Conservation (phyloP, 2,797 vertebrate genomes). For the Eulemur mongoz region DNA sequence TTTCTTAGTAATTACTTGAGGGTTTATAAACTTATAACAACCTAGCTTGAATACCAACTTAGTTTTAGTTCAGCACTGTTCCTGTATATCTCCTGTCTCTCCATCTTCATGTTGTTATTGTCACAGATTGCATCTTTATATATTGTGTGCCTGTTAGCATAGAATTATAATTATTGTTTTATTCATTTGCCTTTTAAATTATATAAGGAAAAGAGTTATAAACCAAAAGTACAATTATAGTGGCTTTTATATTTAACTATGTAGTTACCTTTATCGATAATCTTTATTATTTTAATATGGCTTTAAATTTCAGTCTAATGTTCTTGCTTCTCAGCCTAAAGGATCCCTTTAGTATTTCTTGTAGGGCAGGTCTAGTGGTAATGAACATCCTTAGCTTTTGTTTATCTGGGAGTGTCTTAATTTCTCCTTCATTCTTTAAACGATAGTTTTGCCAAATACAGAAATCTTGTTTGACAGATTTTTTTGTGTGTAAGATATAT, state of each 20-base stretch:
- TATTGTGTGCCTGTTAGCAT: background rate
- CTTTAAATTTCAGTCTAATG: background rate
- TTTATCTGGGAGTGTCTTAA: conserved; percentile 8
- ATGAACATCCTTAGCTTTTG: background rate
- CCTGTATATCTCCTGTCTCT: background rate
- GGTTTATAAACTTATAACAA: conserved; percentile 17
- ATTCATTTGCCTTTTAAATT: conserved; percentile 7
- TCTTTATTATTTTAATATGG: background rate
- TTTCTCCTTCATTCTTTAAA: conserved; percentile 25
- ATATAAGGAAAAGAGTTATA: background rate
- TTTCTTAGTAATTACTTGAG: conserved; percentile 1
- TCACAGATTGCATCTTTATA: background rate
- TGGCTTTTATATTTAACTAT: background rate
- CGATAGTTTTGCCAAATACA: background rate
- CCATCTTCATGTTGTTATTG: background rate
- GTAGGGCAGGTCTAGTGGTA: background rate
- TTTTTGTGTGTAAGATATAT: background rate
- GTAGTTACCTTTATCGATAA: background rate
- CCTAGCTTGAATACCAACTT: background rate
- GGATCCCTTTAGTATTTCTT: background rate
- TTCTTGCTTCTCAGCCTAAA: background rate
- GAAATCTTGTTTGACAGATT: background rate
- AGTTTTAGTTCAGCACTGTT: background rate
- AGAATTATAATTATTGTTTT: background rate
- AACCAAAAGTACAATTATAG: background rate